Conservation (phyloP, 2,888 invertebrate genomes). For the Microplitis manilae region DNA sequence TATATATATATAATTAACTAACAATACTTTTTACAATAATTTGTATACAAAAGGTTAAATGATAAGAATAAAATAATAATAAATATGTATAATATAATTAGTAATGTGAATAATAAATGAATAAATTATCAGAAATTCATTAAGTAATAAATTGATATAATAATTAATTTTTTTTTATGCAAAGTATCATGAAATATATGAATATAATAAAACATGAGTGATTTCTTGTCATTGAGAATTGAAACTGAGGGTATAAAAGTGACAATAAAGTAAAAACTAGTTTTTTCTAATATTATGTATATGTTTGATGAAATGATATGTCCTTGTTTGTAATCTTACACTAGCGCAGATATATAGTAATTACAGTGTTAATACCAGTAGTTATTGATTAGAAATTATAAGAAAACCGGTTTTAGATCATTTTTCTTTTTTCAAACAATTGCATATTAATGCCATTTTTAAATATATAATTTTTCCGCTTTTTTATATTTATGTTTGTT, state of each 20-base stretch:
- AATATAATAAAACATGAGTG: background rate
- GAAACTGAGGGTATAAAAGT: background rate
- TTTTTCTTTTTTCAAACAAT: background rate
- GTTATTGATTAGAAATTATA: background rate
- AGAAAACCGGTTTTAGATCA: background rate
- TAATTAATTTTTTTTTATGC: background rate
- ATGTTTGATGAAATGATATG: constrained; percentile 35
- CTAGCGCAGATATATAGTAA: constrained; percentile 18
- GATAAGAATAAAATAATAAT: background rate
- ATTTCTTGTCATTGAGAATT: background rate
- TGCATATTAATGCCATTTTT: background rate
- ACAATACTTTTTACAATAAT: background rate
- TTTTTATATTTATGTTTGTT: background rate
- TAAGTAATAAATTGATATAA: background rate
- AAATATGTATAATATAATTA: background rate
- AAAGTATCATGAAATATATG: background rate
- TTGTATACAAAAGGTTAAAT: background rate
- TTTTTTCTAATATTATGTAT: background rate
- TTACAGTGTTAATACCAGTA: background rate
- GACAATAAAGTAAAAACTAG: background rate
- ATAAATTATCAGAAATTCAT: background rate
- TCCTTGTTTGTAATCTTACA: constrained; percentile 32
- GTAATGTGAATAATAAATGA: background rate
- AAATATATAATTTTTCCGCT: background rate
- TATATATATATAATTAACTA: background rate